Evolutionary conservation across 2,888 invertebrate genomes (phyloP), one percentile per base, ranked within the genome.

Genomic region (Sarcophaga subvicina): DNA sequence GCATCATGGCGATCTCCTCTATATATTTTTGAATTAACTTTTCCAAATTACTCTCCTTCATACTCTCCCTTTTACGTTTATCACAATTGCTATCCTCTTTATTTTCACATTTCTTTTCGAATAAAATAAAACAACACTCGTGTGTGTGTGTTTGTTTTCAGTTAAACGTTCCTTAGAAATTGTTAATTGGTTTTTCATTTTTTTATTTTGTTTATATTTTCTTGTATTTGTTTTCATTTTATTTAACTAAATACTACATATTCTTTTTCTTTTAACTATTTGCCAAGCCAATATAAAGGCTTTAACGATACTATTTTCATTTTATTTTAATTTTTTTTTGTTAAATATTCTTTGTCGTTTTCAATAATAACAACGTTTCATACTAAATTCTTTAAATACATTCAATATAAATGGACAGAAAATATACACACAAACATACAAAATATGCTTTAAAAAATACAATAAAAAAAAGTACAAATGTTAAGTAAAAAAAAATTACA

Each of bases 201-300:
- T 27, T 64, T 62, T 47, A 66, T 76, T 66, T 49, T 14, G 10
- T 66, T 64, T 79, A 54, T 20, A 54, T 54, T 70, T 60, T 80
- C 22, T 37, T 37, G 49, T 77, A 76, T 62, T 80, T 71, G n/a
- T 67, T 81, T n/a, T 82, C 70, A 71, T 86, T 86, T 87, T 87
- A 87, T 87, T 84, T 87, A 84, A 84, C 79, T 84, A 87, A 62
- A 79, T 64, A 78, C 80, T 86, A 86, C 80, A 80, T 81, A 78
- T 86, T 86, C 8, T 37, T 37, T 10, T 37, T 37, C 8, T 86
- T 80, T 86, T 86, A 87, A 81, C 86, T 83, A 85, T 80, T 83
- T 80, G 71, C 62, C 64, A 75, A 86, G 76, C 79, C 85, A 86
- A 75, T 82, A 71, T 45, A 66, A 83, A 77, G 79, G 83, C 80